Evolutionary conservation across 2,113 vertebrate genomes (phyloP).

Genomic region (Verasper variegatus): DNA sequence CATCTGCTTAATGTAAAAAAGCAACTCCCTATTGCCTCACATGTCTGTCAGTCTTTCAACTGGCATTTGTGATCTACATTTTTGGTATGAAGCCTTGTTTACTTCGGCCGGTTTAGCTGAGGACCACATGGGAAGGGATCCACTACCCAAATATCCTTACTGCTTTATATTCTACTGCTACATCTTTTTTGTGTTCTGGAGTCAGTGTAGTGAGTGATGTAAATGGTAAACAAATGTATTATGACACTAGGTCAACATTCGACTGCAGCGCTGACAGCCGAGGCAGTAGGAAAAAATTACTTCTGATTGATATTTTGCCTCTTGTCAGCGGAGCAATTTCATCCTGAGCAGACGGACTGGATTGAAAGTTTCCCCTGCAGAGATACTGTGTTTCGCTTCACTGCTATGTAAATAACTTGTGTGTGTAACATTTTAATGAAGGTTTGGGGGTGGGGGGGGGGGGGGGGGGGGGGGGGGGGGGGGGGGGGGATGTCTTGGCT

Average conservation of each 20-base stretch:
- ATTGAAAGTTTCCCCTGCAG: slow-evolving; percentile 66
- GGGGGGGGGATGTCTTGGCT: slow-evolving; percentile 57
- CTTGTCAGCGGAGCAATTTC: slow-evolving; percentile 75
- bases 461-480: slow-evolving; percentile 28
- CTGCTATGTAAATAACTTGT: slow-evolving; percentile 62
- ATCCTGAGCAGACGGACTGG: slow-evolving; percentile 59
- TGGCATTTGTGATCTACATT: slow-evolving; percentile 29
- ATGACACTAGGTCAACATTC: slow-evolving; percentile 71
- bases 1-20: slow-evolving; percentile 50
- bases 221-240: slow-evolving; percentile 75
- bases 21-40: slow-evolving; percentile 20
- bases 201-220: slow-evolving; percentile 51
- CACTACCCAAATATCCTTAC: slow-evolving; percentile 16
- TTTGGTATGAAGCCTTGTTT: slow-evolving; percentile 15
- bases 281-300: slow-evolving; percentile 67
- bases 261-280: slow-evolving; percentile 56
- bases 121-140: background rate
- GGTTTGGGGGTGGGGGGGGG: slow-evolving; percentile 15
- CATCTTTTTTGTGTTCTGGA: slow-evolving; percentile 42
- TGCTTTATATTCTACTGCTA: slow-evolving; percentile 53
- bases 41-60: slow-evolving; percentile 21
- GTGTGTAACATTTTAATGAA: slow-evolving; percentile 78
- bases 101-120: background rate
- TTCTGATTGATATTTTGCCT: slow-evolving; percentile 77
- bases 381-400: slow-evolving; percentile 60